Conservation (phyloP, 2,113 vertebrate genomes). For the Cyphomyrus plagiostoma region DNA sequence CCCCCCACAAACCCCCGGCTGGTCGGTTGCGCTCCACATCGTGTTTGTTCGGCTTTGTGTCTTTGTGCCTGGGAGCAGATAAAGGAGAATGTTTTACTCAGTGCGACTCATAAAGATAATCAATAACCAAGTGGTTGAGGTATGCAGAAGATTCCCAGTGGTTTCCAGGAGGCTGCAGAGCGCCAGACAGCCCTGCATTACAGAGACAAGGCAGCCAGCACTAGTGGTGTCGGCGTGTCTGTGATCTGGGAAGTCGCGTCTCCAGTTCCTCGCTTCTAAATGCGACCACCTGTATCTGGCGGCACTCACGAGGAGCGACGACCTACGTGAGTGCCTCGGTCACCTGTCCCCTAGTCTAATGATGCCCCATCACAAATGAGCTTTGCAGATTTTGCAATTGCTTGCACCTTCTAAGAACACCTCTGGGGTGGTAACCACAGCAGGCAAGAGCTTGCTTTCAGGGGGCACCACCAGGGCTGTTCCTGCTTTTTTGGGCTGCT, state of each 20-base stretch:
- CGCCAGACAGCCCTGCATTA: slow-evolving; percentile 29
- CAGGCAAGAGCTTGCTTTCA: background rate
- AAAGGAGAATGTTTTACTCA: slow-evolving; percentile 42
- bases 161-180: slow-evolving; percentile 32
- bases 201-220: slow-evolving; percentile 20
- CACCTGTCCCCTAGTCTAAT: background rate
- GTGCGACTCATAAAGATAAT: slow-evolving; percentile 47
- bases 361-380: background rate
- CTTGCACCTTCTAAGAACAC: background rate
- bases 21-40: background rate
- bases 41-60: slow-evolving; percentile 29
- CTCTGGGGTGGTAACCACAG: background rate
- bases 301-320: background rate
- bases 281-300: background rate
- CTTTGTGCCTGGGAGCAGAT: slow-evolving; percentile 43
- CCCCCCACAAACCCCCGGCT: background rate
- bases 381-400: background rate
- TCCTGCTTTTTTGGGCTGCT: background rate
- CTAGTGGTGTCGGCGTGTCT: background rate
- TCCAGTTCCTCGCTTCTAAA: background rate
- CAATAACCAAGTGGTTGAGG: slow-evolving; percentile 43
- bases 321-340: background rate
- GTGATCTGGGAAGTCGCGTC: background rate
- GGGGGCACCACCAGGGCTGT: background rate
- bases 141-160: slow-evolving; percentile 34